Evolutionary conservation across 1,140 invertebrate genomes (phyloP).

Genomic region (Cataglyphis hispanica): DNA sequence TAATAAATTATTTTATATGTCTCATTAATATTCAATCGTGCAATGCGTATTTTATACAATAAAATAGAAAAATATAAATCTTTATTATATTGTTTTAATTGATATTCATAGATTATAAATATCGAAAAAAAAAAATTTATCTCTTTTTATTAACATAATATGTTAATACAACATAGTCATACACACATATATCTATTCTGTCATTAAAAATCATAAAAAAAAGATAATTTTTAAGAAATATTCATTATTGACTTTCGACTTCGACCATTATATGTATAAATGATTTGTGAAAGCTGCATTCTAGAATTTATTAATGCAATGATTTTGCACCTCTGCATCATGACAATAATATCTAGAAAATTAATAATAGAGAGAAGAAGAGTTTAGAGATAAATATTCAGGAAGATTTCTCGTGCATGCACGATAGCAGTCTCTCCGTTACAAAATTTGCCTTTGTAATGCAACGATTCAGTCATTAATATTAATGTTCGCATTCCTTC

Average conservation of each 20-base stretch:
- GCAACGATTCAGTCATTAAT: slow-evolving; percentile 17
- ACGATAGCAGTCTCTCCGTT: not conserved
- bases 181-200: not conserved
- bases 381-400: slow-evolving; percentile 41
- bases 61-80: not conserved
- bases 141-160: not conserved
- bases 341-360: slow-evolving; percentile 26
- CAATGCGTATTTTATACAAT: not conserved
- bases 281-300: not conserved
- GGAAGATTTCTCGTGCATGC: not conserved
- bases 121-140: not conserved
- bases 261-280: not conserved
- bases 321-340: slow-evolving; percentile 1
- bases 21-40: not conserved
- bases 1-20: not conserved
- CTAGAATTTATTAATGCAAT: not conserved
- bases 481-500: slow-evolving; percentile 54
- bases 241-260: not conserved
- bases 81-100: not conserved
- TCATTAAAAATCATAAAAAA: not conserved
- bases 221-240: not conserved
- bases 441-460: slow-evolving; percentile 49
- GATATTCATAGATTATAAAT: not conserved
- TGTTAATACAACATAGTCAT: not conserved
- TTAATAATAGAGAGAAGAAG: slow-evolving; percentile 40